Evolutionary conservation across 1,140 invertebrate genomes (phyloP), one percentile per base, ranked within the genome.

Genomic region (Drosophila kohkoa): DNA sequence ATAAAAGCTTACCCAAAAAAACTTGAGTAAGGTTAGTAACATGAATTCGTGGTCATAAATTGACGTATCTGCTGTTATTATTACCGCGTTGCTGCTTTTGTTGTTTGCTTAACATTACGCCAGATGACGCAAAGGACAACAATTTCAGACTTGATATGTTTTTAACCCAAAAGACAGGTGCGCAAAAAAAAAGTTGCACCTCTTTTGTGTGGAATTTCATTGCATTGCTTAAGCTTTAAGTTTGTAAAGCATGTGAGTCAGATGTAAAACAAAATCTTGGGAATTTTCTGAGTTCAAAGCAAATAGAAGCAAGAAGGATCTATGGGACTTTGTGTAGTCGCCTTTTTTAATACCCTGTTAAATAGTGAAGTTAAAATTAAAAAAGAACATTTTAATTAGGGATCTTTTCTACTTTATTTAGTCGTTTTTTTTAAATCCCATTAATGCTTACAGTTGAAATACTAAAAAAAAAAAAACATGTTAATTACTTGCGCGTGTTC

Each of bases 21-120:
- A 15, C 35, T 88, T 88, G 85, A 89, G 81, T 88, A 89, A 88
- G 85, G 85, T 88, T 89, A 88, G 85, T 89, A 87, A 88, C 80
- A 79, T 66, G 71, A 76, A 88, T 68, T 88, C 80, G 80, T 87
- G 80, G 80, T 51, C 77, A 87, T 87, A 87, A 87, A 86, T 83
- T 73, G 55, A 75, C 72, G 58, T 74, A 75, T 68, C 49, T 69
- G 51, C 41, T 20, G 51, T 70, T 67, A 35, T 25, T 54, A 13
- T 60, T 77, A 41, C 65, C 59, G n/a, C 59, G n/a, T 25, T 38
- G 52, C 66, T 62, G 45, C 30, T 81, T 75, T 70, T 68, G 49
- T 49, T 82, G 77, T 77, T 87, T 87, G 77, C 83, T 80, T 88
- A 82, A 88, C 74, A 83, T 80, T 88, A 81, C 52, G 48, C 16